Conservation (phyloP, 2,797 vertebrate genomes). For the Neosilurus mollespiculum region DNA sequence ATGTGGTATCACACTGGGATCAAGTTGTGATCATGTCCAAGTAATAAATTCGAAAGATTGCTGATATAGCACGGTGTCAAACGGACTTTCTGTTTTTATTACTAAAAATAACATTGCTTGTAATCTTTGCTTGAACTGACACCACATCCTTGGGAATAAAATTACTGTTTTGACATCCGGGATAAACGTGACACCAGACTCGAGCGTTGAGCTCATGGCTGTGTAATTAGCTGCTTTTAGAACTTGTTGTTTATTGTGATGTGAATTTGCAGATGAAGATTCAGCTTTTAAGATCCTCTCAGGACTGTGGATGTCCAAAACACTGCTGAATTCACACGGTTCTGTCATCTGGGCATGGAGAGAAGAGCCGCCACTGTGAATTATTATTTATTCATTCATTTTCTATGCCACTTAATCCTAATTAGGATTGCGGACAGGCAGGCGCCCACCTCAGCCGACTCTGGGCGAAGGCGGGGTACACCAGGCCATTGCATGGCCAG, state of each 20-base stretch:
- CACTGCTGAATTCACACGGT: background rate
- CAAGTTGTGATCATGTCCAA: background rate
- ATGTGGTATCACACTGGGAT: background rate
- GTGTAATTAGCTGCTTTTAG: slow-evolving; percentile 17
- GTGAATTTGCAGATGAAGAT: slow-evolving; percentile 34
- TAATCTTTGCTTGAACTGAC: background rate
- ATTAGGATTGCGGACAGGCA: too few relatives aligned
- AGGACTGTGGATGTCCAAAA: background rate
- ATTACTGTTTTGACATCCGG: background rate
- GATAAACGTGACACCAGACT: slow-evolving; percentile 7
- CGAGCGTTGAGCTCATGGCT: slow-evolving; percentile 30
- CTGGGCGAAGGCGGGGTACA: too few relatives aligned
- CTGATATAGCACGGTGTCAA: background rate
- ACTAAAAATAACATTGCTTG: background rate
- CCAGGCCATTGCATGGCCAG: too few relatives aligned
- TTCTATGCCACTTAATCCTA: too few relatives aligned
- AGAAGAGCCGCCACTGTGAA: background rate
- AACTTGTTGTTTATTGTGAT: slow-evolving; percentile 43
- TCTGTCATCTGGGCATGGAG: background rate
- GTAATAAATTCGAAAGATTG: background rate
- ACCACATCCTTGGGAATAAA: slow-evolving; percentile 3
- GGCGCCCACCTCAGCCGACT: too few relatives aligned
- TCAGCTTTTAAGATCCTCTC: background rate
- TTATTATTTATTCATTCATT: background rate
- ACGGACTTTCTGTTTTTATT: background rate